Conservation (phyloP, 2,113 vertebrate genomes). For the Rhinolophus sinicus region DNA sequence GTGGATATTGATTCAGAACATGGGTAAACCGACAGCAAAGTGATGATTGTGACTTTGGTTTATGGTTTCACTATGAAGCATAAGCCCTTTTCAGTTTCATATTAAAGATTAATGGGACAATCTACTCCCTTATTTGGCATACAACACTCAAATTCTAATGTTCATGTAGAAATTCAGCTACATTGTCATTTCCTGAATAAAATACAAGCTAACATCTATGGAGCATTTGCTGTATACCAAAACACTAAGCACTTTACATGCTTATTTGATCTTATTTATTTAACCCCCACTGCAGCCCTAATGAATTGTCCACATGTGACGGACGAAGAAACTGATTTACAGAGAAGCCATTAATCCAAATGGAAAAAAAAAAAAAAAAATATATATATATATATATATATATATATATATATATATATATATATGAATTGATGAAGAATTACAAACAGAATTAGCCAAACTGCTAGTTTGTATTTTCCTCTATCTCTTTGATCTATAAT, state of each 20-base stretch:
- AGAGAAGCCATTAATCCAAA: background rate
- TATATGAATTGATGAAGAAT: background rate
- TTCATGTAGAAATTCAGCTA: background rate
- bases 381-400: too few species aligned
- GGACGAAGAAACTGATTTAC: background rate
- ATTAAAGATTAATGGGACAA: conserved; percentile 2
- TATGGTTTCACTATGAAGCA: background rate
- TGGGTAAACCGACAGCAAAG: background rate
- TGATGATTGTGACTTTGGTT: background rate
- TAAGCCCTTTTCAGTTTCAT: background rate
- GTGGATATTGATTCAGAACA: background rate
- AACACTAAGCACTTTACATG: background rate
- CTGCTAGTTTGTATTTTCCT: background rate
- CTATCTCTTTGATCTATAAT: background rate
- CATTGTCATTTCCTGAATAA: background rate
- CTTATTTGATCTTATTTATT: conserved; percentile 9
- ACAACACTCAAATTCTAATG: background rate
- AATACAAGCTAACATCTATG: background rate
- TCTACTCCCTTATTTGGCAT: background rate
- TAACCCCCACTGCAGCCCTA: background rate
- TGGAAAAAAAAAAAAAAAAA: too few species aligned
- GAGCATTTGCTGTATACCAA: background rate
- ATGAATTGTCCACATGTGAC: background rate
- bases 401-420: background rate
- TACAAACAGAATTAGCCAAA: background rate